Evolutionary conservation across 2,113 vertebrate species (phyloP), one percentile per base, ranked within the genome.

Genomic region (Brachionichthys hirsutus): DNA sequence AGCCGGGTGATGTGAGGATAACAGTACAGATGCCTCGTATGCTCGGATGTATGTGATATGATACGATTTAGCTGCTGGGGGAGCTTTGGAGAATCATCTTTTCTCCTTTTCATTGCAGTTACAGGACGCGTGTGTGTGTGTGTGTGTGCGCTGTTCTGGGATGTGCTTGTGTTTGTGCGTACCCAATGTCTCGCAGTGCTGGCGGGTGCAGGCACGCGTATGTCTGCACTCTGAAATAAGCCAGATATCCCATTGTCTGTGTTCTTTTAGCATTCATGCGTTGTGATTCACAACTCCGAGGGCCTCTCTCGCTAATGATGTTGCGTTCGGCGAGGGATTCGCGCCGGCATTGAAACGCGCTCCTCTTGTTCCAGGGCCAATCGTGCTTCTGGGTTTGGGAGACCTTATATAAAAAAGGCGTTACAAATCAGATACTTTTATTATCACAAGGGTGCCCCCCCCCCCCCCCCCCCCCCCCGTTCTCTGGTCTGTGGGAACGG

Each of bases 191-290:
- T 79, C 80, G 70, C 77, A 70, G 71, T 56, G 81, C 77, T 76
- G 73, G 81, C 80, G 80, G 85, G 77, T 85, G 83, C 71, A 85
- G 78, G 78, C 87, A 80, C 70, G 78, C 78, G 79, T 82, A 73
- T 80, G 83, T 88, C 72, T 85, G 83, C 77, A 73, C 77, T 86
- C 87, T 85, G 84, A 89, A 88, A 88, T 89, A 82, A 87, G 82
- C 83, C 77, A 77, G 77, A 85, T 89, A 85, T 89, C 80, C 85
- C 75, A 83, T 88, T 88, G 87, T 90, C 82, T 85, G 81, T 84
- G 79, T 79, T 81, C 77, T 79, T 76, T 83, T 81, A 77, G 84
- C 86, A 75, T 87, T 85, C 74, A 85, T 83, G 85, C 84, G 73
- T 84, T 85, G 84, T 87, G 84, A 89, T 88, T 84, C 84, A 85